Evolutionary conservation across 1,140 invertebrate genomes (phyloP).

Genomic region (Lepidurus couesii): DNA sequence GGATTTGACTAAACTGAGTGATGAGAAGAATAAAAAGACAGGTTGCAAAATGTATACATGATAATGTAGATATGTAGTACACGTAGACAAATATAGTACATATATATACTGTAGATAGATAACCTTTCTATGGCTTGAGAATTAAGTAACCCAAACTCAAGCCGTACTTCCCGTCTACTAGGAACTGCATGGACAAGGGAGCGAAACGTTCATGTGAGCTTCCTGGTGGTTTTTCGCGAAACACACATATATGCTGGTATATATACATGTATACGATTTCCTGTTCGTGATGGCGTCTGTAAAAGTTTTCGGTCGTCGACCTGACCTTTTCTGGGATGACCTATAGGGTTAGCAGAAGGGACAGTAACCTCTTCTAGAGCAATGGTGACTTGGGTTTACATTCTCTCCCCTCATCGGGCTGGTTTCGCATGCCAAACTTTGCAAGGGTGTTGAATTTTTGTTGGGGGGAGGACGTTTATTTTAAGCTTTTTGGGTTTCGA

Average conservation of each 20-base stretch:
- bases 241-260: background rate
- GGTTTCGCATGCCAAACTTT: constrained; percentile 18
- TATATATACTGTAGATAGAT: no score
- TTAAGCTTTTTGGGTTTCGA: background rate
- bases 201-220: background rate
- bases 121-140: background rate
- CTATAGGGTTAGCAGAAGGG: constrained; percentile 4
- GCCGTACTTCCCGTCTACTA: background rate
- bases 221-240: constrained; percentile 3
- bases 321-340: constrained; percentile 4
- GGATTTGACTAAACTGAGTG: no score
- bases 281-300: constrained; percentile 8
- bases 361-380: constrained; percentile 5
- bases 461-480: background rate
- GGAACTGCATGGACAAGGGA: background rate
- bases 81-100: no score
- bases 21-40: no score
- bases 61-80: no score
- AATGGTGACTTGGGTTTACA: constrained; percentile 18
- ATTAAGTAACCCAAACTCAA: background rate
- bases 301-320: constrained; percentile 5
- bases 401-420: background rate
- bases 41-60: no score
- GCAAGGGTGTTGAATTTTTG: constrained; percentile 15
- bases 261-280: background rate